Evolutionary conservation across 1,140 invertebrate species (phyloP).

Genomic region (Leptonema lineaticorne): DNA sequence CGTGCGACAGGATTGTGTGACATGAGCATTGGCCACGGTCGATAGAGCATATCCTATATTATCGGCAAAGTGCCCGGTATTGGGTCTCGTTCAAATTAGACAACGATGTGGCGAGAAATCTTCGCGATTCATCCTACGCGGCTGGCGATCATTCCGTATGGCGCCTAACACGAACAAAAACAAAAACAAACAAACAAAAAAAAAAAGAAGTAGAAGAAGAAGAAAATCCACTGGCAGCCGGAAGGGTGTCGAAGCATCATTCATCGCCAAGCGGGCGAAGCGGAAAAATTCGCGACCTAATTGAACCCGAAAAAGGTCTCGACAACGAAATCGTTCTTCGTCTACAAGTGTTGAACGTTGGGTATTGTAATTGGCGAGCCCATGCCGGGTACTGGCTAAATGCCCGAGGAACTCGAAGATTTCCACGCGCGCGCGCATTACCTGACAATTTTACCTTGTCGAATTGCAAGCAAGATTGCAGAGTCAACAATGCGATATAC

Average conservation of each 20-base stretch:
- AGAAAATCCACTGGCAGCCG: not conserved
- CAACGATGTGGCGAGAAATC: conserved; percentile 32
- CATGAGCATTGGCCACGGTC: not conserved
- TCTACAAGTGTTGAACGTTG: too few species aligned
- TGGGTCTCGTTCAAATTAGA: conserved; percentile 38
- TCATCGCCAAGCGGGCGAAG: conserved; percentile 6
- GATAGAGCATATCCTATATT: not conserved
- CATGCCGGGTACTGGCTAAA: not conserved
- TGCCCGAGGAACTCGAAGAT: not conserved
- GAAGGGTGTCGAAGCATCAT: not conserved
- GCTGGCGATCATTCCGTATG: conserved; percentile 26
- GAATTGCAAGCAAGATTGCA: conserved; percentile 13
- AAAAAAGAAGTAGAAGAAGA: not conserved
- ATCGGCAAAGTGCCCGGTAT: conserved; percentile 9
- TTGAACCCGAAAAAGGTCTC: not conserved
- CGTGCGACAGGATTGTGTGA: not conserved
- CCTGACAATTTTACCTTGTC: conserved; percentile 23
- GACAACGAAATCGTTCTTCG: not conserved
- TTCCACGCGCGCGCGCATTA: not conserved
- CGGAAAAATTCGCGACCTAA: not conserved
- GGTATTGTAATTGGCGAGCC: not conserved
- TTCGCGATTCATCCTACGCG: conserved; percentile 19
- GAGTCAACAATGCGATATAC: not conserved
- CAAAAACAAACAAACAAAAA: not conserved
- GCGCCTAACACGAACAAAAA: conserved; percentile 26